A percentile compares a stretch with the other conserved stretches of the same genome.
Evolutionary conservation across 2,888 invertebrate genomes (phyloP).

Genomic region (Perizoma affinitatum): DNA sequence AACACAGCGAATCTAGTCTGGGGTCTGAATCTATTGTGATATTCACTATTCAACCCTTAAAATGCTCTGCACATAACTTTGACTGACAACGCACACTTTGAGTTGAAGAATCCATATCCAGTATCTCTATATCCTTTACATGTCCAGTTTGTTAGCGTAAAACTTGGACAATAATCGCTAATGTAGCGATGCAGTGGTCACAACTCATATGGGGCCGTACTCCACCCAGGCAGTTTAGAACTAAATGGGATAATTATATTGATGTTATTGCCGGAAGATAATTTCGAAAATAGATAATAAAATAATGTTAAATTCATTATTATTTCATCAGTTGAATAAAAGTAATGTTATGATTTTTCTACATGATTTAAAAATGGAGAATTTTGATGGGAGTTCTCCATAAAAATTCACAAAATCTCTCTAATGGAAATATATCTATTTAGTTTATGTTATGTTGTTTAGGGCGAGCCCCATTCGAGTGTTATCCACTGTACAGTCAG

Average conservation of each 20-base stretch:
- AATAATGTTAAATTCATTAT: no score
- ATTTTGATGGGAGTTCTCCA: no score
- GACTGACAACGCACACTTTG: no score
- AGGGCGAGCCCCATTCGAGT: no score
- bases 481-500: no score
- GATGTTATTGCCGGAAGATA: slow-evolving; percentile 27
- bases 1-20: neutral
- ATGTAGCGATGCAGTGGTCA: slow-evolving; percentile 81
- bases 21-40: neutral
- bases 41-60: neutral
- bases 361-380: no score
- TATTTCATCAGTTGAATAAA: no score
- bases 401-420: no score
- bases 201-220: slow-evolving; percentile 59
- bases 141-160: slow-evolving; percentile 67
- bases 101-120: slow-evolving; percentile 46
- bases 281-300: neutral
- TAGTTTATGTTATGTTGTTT: no score
- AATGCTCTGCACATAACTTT: neutral
- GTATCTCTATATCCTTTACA: slow-evolving; percentile 34
- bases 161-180: slow-evolving; percentile 82
- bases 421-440: no score
- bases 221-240: neutral
- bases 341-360: no score
- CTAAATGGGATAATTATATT: slow-evolving; percentile 32